Evolutionary conservation across 2,797 vertebrate genomes (phyloP), one percentile per base, ranked within the genome.

Genomic region (Myotis pilosus): DNA sequence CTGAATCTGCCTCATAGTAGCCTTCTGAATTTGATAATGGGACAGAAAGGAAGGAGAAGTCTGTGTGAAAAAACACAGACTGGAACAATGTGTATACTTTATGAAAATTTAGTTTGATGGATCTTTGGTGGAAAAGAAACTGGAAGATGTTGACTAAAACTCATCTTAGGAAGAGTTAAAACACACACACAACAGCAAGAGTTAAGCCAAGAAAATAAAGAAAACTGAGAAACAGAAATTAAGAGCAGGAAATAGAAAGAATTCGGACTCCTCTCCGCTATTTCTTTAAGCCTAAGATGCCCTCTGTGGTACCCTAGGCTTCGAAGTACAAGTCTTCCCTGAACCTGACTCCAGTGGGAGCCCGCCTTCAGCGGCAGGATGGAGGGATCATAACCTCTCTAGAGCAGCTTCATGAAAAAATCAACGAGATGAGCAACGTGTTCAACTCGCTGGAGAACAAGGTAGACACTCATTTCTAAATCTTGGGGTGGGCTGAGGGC

Each of bases 361-460:
- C 92, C 95, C 94, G 91, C 91, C 95, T 92, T 64, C 95, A 96
- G 94, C 88, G 87, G 95, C 94, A 95, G 96, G 79, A 96, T 66
- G 93, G 95, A 96, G 94, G 96, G 92, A 96, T 94, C 82, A 86
- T 95, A 90, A 94, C 85, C 90, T 97, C 95, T 95, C 96, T 96
- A 97, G 96, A 96, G 60, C 96, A 96, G 87, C 97, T 96, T 84
- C 96, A 96, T 41, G 95, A 96, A 93, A 97, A 95, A 95, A 88
- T 94, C 96, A 96, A 95, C 85, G 93, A 93, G 92, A 95, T 94
- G 96, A 95, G 93, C 91, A 94, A 89, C 83, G 87, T 95, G 95
- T 96, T 97, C 94, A 95, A 92, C 90, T 96, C 92, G 47, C 95
- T 96, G 96, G 96, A 97, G 94, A 91, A 95, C 92, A 96, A 97